Conservation (phyloP, 1,140 invertebrate genomes). For the Streblospio benedicti region DNA sequence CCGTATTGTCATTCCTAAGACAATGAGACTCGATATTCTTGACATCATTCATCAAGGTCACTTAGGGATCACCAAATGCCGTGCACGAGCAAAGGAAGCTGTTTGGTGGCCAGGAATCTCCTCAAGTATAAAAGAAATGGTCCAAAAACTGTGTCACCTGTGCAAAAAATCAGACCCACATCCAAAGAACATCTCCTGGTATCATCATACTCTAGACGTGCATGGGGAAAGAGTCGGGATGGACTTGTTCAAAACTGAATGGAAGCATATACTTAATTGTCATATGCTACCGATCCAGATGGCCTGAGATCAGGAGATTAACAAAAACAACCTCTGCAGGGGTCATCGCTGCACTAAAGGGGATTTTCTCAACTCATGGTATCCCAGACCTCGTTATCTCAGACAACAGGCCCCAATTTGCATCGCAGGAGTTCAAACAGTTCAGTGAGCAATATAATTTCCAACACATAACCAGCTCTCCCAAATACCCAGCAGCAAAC, state of each 20-base stretch:
- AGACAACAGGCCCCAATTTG: slow-evolving; percentile 43
- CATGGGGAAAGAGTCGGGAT: slow-evolving; percentile 1
- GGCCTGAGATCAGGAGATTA: background rate
- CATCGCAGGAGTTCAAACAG: slow-evolving; percentile 33
- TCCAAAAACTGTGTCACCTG: background rate
- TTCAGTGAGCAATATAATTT: slow-evolving; percentile 42
- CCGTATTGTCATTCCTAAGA: slow-evolving; percentile 7
- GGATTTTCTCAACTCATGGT: slow-evolving; percentile 13
- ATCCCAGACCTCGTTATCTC: slow-evolving; percentile 11
- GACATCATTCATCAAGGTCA: slow-evolving; percentile 17
- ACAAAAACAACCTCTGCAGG: background rate
- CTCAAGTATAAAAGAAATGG: background rate
- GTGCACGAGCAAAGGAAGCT: slow-evolving; percentile 8
- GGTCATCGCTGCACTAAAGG: background rate
- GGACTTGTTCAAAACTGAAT: background rate
- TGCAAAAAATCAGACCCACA: background rate
- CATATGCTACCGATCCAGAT: background rate
- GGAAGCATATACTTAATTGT: background rate
- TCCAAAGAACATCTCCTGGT: no score
- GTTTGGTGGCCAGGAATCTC: slow-evolving; percentile 21
- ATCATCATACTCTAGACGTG: no score
- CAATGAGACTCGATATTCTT: slow-evolving; percentile 3
- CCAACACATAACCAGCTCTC: slow-evolving; percentile 32
- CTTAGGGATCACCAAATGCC: slow-evolving; percentile 17
- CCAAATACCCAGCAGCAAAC: slow-evolving; percentile 17